Base-by-base conservation (phyloP, 2,888 invertebrate species). In the Sepioteuthis lessoniana region DNA sequence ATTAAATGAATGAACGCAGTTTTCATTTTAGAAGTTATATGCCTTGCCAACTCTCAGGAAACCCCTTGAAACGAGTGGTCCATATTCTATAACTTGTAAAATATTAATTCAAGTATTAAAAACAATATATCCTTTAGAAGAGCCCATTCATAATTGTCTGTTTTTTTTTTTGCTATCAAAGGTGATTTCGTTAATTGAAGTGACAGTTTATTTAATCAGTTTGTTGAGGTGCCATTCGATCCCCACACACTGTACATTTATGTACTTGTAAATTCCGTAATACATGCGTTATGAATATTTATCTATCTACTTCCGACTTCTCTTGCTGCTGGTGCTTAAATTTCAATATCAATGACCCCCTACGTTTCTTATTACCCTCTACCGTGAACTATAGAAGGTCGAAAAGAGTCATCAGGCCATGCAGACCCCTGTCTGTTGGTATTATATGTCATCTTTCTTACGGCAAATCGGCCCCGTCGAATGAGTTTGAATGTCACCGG, bases 401-500 rank as follows among this genome's bases (percentile, higher is more conserved):
- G 55, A 3, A 2, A n/a, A 76, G n/a, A n/a, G 76, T 76, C n/a
- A n/a, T 55, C 55, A 55, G 55, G 55, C 55, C 55, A 76, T n/a
- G 76, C n/a, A 25, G 76, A 76, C 76, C 76, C 76, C n/a, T 76
- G 76, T 76, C 76, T 76, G n/a, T 76, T n/a, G n/a, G 76, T 76
- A 76, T 76, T 76, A 76, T 76, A 76, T 76, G 76, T 76, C 76
- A 76, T 76, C n/a, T 76, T 76, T 76, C 76, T 76, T 76, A n/a
- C 76, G 76, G 76, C 76, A 76, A 76, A 13, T 76, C 76, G 76
- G 76, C 76, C 76, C 76, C n/a, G n/a, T 76, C 76, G 76, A 76
- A 76, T 76, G n/a, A n/a, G 19, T 76, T n/a, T 16, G 76, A 76
- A 35, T 76, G 76, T 76, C 76, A n/a, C n/a, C 76, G 35, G 25